Percentiles rank a stretch among this genome's conserved stretches.
phyloP scores from a whole-genome alignment of 2,113 vertebrate genomes.

The Gambusia holbrooki region DNA sequence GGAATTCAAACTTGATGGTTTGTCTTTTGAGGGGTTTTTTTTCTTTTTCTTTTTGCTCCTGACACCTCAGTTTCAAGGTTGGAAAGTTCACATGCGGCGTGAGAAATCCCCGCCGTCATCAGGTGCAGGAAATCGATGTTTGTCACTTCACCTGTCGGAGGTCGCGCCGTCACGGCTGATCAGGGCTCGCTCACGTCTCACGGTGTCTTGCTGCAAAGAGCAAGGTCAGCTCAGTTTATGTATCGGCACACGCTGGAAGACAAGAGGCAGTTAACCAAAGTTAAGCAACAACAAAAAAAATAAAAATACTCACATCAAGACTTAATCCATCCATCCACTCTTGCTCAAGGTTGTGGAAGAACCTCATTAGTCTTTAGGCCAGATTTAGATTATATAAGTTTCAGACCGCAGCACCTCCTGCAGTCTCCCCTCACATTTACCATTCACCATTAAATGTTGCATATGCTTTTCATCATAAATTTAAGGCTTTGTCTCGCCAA shows the following conservation, averaged over 20 bases:
- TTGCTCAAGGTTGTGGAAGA: neutral
- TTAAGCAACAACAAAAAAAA: too few species aligned
- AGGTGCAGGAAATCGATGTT: neutral
- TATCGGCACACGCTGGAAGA: neutral
- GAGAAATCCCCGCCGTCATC: neutral
- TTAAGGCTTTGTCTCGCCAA: neutral
- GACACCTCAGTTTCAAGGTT: neutral
- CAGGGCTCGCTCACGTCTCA: neutral
- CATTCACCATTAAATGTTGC: neutral
- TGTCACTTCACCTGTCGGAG: neutral
- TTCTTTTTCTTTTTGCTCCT: neutral
- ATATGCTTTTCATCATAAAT: neutral
- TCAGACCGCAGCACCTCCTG: neutral
- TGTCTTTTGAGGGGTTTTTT: too few species aligned
- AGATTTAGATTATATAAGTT: neutral
- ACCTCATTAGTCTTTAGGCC: neutral
- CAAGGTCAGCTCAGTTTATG: neutral
- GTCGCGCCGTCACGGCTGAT: neutral
- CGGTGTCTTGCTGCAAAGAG: neutral
- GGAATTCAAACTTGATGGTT: neutral
- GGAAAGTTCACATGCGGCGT: neutral
- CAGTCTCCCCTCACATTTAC: neutral
- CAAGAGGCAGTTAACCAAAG: neutral
- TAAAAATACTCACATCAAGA: too few species aligned
- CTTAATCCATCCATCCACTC: too few species aligned